Evolutionary conservation across 2,113 vertebrate genomes (phyloP).

Genomic region (Macrotis lagotis): DNA sequence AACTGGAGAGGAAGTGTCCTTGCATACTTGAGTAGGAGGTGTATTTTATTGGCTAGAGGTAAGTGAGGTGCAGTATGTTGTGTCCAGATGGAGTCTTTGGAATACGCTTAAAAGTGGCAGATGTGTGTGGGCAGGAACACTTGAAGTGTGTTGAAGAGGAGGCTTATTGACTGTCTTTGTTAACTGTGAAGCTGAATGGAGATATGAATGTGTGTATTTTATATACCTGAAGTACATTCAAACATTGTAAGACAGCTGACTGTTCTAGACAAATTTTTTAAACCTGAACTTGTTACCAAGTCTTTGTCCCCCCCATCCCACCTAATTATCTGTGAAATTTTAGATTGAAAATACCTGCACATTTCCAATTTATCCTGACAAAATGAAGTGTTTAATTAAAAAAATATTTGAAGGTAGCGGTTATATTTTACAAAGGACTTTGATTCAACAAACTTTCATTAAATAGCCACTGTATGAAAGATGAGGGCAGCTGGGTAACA

Average conservation of each 20-base stretch:
- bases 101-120: conserved; percentile 86
- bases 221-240: conserved; percentile 58
- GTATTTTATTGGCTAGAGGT: conserved; percentile 83
- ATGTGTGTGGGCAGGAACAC: conserved; percentile 87
- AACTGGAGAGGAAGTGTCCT: conserved; percentile 71
- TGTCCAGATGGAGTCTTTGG: conserved; percentile 87
- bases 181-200: conserved; percentile 79
- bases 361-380: not conserved
- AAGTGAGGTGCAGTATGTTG: conserved; percentile 85
- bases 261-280: conserved; percentile 33
- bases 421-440: not conserved
- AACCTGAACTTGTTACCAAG: conserved; percentile 13
- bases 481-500: not conserved
- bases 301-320: not conserved
- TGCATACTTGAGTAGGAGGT: conserved; percentile 82
- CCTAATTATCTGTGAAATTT: too few species aligned
- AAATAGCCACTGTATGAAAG: not conserved
- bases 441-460: not conserved
- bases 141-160: conserved; percentile 82
- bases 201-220: conserved; percentile 65
- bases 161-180: conserved; percentile 81
- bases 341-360: not conserved
- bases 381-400: not conserved
- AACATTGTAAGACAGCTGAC: conserved; percentile 48
- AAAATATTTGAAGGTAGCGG: not conserved